phyloP scores from a whole-genome alignment of 2,113 vertebrate species.

The Bambusicola thoracicus region DNA sequence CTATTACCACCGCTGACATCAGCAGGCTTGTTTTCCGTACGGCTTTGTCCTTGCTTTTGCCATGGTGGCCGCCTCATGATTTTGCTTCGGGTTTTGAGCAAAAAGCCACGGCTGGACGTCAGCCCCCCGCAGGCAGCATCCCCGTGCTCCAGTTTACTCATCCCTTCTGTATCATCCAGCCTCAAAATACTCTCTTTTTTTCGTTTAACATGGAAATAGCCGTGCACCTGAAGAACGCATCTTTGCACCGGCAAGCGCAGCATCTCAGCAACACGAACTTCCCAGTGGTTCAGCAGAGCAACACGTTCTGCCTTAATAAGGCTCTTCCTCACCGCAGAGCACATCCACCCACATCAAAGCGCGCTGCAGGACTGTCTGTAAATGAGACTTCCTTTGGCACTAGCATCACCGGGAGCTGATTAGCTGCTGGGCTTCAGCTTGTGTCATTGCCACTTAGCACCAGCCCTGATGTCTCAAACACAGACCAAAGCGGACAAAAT shows the following conservation, averaged over 20 bases:
- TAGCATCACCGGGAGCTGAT: neutral
- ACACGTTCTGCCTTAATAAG: rapidly evolving
- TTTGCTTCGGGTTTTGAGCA: neutral
- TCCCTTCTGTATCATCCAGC: neutral
- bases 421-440: neutral
- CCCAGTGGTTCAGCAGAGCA: neutral
- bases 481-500: too few species aligned
- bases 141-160: neutral
- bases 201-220: neutral
- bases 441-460: neutral
- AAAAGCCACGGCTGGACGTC: rapidly evolving
- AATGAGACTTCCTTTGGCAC: rapidly evolving
- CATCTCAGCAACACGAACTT: neutral
- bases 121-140: neutral
- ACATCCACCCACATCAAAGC: neutral
- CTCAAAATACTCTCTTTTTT: neutral
- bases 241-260: neutral
- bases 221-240: neutral
- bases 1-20: neutral
- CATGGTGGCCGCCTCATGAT: rapidly evolving
- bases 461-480: neutral
- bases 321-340: neutral
- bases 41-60: neutral
- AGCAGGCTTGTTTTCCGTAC: neutral
- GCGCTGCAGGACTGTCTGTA: rapidly evolving